Evolutionary conservation across 2,113 vertebrate species (phyloP).

Genomic region (Chionomys nivalis): DNA sequence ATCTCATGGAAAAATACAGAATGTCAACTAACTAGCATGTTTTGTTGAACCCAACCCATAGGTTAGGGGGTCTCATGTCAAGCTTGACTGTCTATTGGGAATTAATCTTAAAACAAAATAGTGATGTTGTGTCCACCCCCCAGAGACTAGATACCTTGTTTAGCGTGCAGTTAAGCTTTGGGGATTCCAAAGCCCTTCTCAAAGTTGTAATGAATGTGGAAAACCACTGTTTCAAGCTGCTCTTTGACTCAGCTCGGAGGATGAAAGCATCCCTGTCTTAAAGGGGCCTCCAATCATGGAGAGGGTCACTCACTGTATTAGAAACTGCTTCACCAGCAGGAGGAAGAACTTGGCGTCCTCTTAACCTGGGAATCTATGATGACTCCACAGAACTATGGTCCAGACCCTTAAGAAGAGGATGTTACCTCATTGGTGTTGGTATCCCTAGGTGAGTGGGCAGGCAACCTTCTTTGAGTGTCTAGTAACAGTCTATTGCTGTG

Average conservation of each 20-base stretch:
- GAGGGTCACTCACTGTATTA: background rate
- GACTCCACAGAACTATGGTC: background rate
- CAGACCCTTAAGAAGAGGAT: background rate
- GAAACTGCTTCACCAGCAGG: fast-evolving
- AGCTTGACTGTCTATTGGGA: background rate
- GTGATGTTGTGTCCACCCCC: too few relatives aligned
- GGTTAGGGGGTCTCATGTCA: background rate
- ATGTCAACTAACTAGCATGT: background rate
- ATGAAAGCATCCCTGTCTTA: fast-evolving
- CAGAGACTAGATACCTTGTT: background rate
- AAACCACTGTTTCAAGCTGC: background rate
- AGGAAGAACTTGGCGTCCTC: background rate
- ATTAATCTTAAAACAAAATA: background rate
- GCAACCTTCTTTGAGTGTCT: background rate
- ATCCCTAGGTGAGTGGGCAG: fast-evolving
- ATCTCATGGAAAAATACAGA: background rate
- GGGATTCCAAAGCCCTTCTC: background rate
- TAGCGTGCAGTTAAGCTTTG: background rate
- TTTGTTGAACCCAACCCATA: background rate
- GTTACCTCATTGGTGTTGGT: background rate
- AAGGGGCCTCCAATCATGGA: background rate
- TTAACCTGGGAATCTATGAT: background rate
- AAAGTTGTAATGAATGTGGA: background rate
- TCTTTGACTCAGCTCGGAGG: background rate
- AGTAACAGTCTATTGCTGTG: background rate